Evolutionary conservation across 1,140 invertebrate genomes (phyloP), one percentile per base, ranked within the genome.

Genomic region (Drosophila albomicans): DNA sequence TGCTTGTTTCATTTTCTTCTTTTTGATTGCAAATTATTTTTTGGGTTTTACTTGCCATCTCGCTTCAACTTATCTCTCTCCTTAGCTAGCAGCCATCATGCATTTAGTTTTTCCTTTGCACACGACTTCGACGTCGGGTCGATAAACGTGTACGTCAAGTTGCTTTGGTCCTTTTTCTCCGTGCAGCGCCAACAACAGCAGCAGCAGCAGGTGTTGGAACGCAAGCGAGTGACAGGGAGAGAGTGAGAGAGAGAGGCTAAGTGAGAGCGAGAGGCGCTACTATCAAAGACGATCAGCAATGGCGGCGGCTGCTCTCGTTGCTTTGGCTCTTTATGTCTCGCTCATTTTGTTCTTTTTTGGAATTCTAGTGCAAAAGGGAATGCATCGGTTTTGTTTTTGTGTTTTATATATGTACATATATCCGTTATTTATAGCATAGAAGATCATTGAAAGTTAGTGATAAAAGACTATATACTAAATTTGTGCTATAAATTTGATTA

Each of bases 131-230:
- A 25, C 20, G 6, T 45, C 35, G 59, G 56, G 32, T 65, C 69
- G 41, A 76, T 72, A 76, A 66, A 8, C 35, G 35, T 38, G 2
- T 38, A 32, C 46, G 46, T 48, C 56, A 72, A 58, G 25, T 75
- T 59, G 67, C 25, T 58, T 57, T 75, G 43, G 58, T 70, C 72
- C 63, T 67, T 62, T 69, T 48, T 46, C 0, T 45, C 10, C 28
- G 35, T 41, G n/a, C 35, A 54, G 49, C 32, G 32, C 16, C 62
- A 30, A n/a, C 20, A 32, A 8, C 32, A 32, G 7, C 32, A 32
- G 32, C 69, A 66, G 38, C 51, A 63, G 67, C 72, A 75, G 59
- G 58, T 70, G 59, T 57, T 51, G 67, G 5, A 73, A 38, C 46
- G 70, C 30, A 56, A 69, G 35, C 51, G 63, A 68, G 67, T 48